phyloP scores from a whole-genome alignment of 1,140 invertebrate species.

The Pemphigus obesinymphae region DNA sequence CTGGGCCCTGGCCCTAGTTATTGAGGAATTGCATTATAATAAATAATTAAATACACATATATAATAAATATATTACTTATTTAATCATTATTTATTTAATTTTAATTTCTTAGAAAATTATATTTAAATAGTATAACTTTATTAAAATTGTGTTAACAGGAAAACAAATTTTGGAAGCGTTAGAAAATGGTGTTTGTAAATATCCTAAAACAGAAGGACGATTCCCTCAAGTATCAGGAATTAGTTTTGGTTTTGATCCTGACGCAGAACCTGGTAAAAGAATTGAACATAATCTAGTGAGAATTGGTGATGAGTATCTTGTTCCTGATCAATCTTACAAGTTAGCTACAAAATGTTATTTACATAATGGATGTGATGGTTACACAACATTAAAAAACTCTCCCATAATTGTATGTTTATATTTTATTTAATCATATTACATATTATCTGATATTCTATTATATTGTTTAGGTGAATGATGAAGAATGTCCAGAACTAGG shows the following conservation, averaged over 20 bases:
- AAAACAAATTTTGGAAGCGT: slow-evolving; percentile 61
- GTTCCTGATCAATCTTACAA: slow-evolving; percentile 67
- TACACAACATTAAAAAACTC: slow-evolving; percentile 72
- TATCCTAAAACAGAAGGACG: slow-evolving; percentile 77
- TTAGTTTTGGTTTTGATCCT: slow-evolving; percentile 81
- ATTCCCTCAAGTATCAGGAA: slow-evolving; percentile 75
- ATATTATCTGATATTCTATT: background rate
- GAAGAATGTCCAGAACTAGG: slow-evolving; percentile 78
- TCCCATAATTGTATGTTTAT: slow-evolving; percentile 60
- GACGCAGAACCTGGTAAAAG: slow-evolving; percentile 62
- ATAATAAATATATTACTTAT: no score
- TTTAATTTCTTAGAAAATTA: no score
- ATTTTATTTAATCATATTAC: background rate
- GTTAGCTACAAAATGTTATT: slow-evolving; percentile 76
- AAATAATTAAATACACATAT: no score
- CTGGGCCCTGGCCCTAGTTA: no score
- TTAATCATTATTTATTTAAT: background rate
- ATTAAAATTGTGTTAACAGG: slow-evolving; percentile 52
- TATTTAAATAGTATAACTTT: background rate
- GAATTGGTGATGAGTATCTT: slow-evolving; percentile 78
- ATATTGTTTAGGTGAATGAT: slow-evolving; percentile 62
- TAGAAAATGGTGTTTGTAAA: slow-evolving; percentile 75
- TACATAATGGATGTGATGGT: slow-evolving; percentile 75
- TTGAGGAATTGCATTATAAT: no score
- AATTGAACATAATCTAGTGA: slow-evolving; percentile 66